These are phyloP conservation scores for Mungos mungo DNA, from an alignment of 2,113 vertebrate genomes.

Conservation along the genomic window DNA sequence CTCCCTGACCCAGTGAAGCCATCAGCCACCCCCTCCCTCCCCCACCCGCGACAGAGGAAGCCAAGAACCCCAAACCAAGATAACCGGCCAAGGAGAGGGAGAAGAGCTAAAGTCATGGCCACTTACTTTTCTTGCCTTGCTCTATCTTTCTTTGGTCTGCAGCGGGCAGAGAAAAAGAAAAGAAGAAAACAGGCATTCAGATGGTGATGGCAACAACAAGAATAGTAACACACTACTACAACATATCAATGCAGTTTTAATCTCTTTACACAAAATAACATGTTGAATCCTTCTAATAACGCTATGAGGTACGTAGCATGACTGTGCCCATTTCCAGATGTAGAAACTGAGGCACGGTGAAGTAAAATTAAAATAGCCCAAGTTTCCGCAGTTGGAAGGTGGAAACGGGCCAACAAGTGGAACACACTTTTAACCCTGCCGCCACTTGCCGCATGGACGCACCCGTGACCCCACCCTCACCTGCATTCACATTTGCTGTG, in stretches of 20 bases:
- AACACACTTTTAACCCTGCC: neutral
- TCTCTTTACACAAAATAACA: neutral
- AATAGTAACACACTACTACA: too few species aligned
- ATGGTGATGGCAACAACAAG: neutral
- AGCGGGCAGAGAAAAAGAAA: slow-evolving; percentile 73
- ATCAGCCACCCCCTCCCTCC: slow-evolving; percentile 14
- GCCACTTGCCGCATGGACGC: neutral
- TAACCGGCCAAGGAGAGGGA: slow-evolving; percentile 69
- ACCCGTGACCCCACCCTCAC: slow-evolving; percentile 85
- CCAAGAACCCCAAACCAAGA: slow-evolving; percentile 70
- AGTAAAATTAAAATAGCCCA: neutral
- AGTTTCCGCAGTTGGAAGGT: neutral
- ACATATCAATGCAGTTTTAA: neutral
- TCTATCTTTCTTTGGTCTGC: slow-evolving; percentile 96
- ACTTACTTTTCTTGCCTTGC: slow-evolving; percentile 97
- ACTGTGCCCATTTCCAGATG: neutral
- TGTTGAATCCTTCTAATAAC: neutral
- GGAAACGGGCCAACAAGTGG: too few species aligned
- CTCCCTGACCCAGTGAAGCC: neutral
- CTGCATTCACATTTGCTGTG: slow-evolving; percentile 98
- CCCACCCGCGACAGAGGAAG: slow-evolving; percentile 50
- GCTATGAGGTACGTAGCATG: neutral
- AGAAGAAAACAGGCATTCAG: slow-evolving; percentile 77
- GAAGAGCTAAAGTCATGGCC: slow-evolving; percentile 59
- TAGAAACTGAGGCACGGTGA: neutral